phyloP scores from a whole-genome alignment of 2,888 invertebrate species.

The Sinohyriopsis cumingii region DNA sequence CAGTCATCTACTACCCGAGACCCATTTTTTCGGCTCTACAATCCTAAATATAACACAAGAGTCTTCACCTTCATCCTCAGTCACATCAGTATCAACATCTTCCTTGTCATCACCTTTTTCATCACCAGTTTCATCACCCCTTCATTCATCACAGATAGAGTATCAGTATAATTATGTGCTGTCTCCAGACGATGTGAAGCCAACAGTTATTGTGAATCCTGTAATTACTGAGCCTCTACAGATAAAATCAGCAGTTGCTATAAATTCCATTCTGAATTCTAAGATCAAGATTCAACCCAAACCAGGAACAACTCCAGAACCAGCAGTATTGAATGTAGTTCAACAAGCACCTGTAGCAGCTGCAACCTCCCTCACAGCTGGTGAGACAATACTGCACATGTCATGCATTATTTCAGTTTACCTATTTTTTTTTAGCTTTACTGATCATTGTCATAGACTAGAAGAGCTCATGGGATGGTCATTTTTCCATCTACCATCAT shows the following conservation, averaged over 20 bases:
- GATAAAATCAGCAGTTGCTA: conserved; percentile 12
- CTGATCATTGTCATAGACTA: too few relatives aligned
- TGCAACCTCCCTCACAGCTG: too few relatives aligned
- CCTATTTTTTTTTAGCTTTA: too few relatives aligned
- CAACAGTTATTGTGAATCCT: too few relatives aligned
- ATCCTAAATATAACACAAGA: conserved; percentile 9
- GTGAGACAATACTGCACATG: too few relatives aligned
- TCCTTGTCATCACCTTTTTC: conserved; percentile 7
- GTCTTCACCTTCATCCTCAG: conserved; percentile 3
- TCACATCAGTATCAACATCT: conserved; percentile 11
- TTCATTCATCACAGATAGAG: not conserved
- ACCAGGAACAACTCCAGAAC: conserved; percentile 21
- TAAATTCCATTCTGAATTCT: conserved; percentile 57
- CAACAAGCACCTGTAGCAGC: too few relatives aligned
- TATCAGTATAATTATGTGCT: not conserved
- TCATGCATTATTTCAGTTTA: too few relatives aligned
- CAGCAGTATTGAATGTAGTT: too few relatives aligned
- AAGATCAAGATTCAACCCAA: conserved; percentile 67
- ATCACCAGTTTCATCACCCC: conserved; percentile 3
- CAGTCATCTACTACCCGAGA: not conserved
- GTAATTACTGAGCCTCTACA: too few relatives aligned
- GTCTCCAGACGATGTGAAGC: too few relatives aligned
- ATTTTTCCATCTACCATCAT: too few relatives aligned
- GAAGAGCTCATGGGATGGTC: too few relatives aligned
- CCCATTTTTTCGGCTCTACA: not conserved